Conservation (phyloP, 1,140 invertebrate species). For the Hyles euphorbiae region DNA sequence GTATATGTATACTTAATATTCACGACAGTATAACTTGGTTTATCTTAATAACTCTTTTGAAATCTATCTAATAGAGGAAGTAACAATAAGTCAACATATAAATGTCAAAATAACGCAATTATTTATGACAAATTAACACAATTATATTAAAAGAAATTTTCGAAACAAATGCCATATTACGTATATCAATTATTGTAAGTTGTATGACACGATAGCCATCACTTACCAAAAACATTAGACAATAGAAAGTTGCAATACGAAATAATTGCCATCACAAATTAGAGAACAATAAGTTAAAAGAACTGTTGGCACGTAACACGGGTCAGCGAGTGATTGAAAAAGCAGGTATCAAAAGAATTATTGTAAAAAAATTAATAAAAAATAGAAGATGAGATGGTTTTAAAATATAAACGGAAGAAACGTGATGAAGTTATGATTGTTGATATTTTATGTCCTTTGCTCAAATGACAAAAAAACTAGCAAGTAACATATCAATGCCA, state of each 20-base stretch:
- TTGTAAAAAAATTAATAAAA: too few species aligned
- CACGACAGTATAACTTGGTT: too few species aligned
- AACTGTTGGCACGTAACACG: slow-evolving; percentile 46
- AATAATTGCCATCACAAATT: slow-evolving; percentile 7
- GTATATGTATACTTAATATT: too few species aligned
- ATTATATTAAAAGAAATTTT: slow-evolving; percentile 5
- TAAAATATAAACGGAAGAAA: too few species aligned
- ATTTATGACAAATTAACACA: background rate
- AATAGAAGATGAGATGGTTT: too few species aligned
- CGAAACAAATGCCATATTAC: slow-evolving; percentile 6
- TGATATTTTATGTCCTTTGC: too few species aligned
- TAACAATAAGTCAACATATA: background rate
- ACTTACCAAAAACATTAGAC: slow-evolving; percentile 7
- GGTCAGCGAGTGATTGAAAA: slow-evolving; percentile 44
- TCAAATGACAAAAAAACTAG: too few species aligned
- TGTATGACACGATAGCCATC: slow-evolving; percentile 5
- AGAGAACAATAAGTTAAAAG: slow-evolving; percentile 25
- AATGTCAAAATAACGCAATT: slow-evolving; percentile 1
- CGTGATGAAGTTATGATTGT: too few species aligned
- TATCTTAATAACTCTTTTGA: too few species aligned
- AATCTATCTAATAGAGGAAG: too few species aligned
- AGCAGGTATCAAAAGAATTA: background rate
- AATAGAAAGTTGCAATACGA: slow-evolving; percentile 11
- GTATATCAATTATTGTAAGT: slow-evolving; percentile 2
- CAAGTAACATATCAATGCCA: too few species aligned